Percentiles rank a stretch among this genome's conserved stretches.
These are phyloP conservation scores for Cydia splendana DNA, from an alignment of 1,140 invertebrate genomes.

Conservation along the genomic window DNA sequence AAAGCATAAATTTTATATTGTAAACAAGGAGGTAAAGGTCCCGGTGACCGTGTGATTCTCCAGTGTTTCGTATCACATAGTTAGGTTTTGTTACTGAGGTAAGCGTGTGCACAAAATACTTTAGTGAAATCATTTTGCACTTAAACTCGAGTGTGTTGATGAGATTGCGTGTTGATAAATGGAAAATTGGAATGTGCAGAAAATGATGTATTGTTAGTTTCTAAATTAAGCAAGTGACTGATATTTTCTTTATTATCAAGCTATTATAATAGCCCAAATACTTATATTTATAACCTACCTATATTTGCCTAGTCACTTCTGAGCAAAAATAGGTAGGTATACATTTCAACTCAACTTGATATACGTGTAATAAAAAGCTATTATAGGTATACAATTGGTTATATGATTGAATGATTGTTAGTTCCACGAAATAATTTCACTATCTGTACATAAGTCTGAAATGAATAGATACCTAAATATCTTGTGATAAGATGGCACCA, in stretches of 20 bases:
- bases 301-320: background rate
- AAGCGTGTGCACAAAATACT: constrained; percentile 65
- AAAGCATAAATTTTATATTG: constrained; percentile 97
- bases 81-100: constrained; percentile 46
- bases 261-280: background rate
- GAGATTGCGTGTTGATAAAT: constrained; percentile 35
- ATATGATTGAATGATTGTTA: background rate
- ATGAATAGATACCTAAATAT: background rate
- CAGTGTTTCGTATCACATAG: constrained; percentile 41
- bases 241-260: constrained; percentile 7
- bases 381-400: no score
- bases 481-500: background rate
- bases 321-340: background rate
- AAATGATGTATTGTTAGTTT: constrained; percentile 6
- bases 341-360: background rate
- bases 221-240: constrained; percentile 44
- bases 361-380: background rate
- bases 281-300: no score
- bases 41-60: constrained; percentile 79
- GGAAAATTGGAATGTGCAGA: constrained; percentile 35
- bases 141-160: constrained; percentile 39
- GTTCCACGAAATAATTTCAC: background rate
- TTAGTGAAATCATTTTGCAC: constrained; percentile 46
- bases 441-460: background rate
- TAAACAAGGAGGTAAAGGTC: constrained; percentile 91